phyloP scores from a whole-genome alignment of 1,140 invertebrate species.

The Orchestia grillus region DNA sequence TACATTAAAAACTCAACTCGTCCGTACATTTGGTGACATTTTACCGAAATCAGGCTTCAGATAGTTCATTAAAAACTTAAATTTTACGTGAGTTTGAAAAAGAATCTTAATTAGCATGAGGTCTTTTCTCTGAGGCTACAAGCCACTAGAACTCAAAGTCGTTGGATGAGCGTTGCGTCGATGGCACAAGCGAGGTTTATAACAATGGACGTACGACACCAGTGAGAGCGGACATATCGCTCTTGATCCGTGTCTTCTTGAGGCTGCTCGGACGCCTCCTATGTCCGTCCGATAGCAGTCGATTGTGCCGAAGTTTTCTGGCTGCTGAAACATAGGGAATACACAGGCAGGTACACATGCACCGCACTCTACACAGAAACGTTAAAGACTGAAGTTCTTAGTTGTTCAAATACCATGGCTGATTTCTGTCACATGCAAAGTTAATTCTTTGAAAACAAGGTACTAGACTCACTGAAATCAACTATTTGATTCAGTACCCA shows the following conservation, averaged over 20 bases:
- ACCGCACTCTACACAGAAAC: not conserved
- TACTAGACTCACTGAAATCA: not conserved
- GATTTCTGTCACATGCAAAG: not conserved
- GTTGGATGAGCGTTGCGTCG: constrained; percentile 21
- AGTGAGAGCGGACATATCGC: constrained; percentile 44
- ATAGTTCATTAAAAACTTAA: not conserved
- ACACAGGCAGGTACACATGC: constrained; percentile 32
- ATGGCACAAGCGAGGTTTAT: constrained; percentile 10
- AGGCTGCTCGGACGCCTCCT: constrained; percentile 36
- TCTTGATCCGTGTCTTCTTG: constrained; percentile 15
- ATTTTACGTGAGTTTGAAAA: not conserved
- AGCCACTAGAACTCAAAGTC: not conserved
- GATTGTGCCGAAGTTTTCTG: constrained; percentile 29
- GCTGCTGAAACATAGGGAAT: constrained; percentile 55
- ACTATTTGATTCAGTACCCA: not conserved
- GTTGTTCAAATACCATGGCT: not conserved
- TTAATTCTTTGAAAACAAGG: not conserved
- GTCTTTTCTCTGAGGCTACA: not conserved
- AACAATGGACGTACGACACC: constrained; percentile 33
- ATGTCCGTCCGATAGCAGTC: constrained; percentile 35
- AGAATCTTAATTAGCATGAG: not conserved
- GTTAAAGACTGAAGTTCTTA: not conserved
- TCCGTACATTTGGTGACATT: not conserved
- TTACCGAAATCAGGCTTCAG: not conserved
- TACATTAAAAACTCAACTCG: not conserved